Evolutionary conservation across 1,140 invertebrate species (phyloP).

Genomic region (Brachionus asplanchnoidis): DNA sequence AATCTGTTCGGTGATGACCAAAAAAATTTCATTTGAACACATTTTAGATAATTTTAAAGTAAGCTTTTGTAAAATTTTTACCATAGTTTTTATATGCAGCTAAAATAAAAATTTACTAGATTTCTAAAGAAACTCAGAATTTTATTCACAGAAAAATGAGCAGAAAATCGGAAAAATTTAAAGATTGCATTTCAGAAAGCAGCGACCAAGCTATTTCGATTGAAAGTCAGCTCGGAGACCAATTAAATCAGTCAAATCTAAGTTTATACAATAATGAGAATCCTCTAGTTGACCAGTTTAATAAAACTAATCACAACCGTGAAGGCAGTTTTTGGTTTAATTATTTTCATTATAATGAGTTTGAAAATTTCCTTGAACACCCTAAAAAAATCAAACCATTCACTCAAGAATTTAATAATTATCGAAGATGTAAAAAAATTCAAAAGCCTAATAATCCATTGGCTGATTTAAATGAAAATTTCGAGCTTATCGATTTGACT

Average conservation of each 20-base stretch:
- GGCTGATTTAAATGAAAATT: not conserved
- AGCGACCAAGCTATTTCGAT: not conserved
- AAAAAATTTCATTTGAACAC: not conserved
- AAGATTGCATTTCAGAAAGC: not conserved
- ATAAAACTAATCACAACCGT: not conserved
- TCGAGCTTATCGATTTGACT: not conserved
- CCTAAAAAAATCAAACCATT: not conserved
- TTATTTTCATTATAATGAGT: not conserved
- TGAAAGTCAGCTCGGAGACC: not conserved
- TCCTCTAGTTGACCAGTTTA: not conserved
- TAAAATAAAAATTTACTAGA: not conserved
- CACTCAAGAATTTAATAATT: not conserved
- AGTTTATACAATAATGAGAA: not conserved
- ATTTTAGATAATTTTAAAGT: not conserved
- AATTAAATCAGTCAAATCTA: not conserved
- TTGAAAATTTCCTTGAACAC: not conserved
- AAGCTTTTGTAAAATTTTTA: not conserved
- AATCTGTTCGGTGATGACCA: not conserved
- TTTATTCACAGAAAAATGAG: not conserved
- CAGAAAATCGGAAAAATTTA: not conserved
- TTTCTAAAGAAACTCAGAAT: not conserved
- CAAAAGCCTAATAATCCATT: not conserved
- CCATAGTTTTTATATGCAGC: not conserved
- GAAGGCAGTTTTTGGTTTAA: not conserved
- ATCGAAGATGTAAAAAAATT: not conserved